Evolutionary conservation across 23 tunicate genomes (phyloP).

Genomic region (Halocynthia roretzi): DNA sequence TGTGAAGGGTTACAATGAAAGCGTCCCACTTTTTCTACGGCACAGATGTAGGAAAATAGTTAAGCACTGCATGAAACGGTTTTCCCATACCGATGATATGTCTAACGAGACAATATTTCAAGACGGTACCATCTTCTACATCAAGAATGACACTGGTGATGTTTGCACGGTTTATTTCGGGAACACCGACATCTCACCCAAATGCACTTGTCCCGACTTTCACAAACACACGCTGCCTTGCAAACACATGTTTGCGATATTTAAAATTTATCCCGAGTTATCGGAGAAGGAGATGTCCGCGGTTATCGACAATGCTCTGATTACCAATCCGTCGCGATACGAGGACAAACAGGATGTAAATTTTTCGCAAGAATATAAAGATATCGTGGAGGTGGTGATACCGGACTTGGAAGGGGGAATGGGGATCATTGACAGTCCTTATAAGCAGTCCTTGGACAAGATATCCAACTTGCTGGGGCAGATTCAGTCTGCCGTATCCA

Average conservation of each 20-base stretch:
- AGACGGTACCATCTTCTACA: neutral
- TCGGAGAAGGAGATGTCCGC: neutral
- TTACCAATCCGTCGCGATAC: too few relatives aligned
- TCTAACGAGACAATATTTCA: neutral
- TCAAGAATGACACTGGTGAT: neutral
- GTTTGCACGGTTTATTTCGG: neutral
- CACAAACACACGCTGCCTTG: neutral
- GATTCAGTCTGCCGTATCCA: constrained; percentile 1
- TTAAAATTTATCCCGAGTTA: neutral
- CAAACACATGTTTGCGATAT: constrained; percentile 22
- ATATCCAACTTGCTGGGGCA: constrained; percentile 1
- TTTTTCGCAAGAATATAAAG: too few relatives aligned
- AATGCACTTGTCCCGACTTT: constrained; percentile 12
- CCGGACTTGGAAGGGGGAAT: too few relatives aligned
- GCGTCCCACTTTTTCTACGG: constrained; percentile 3
- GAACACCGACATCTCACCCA: neutral
- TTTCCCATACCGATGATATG: neutral
- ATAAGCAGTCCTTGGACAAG: neutral
- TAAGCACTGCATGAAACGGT: constrained; percentile 7
- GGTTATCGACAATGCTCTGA: too few relatives aligned
- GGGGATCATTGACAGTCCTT: neutral
- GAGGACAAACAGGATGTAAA: too few relatives aligned
- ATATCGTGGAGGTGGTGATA: too few relatives aligned
- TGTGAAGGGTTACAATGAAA: neutral
- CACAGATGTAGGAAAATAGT: constrained; percentile 7